phyloP scores from a whole-genome alignment of 2,797 vertebrate genomes.

The Brachyrhaphis roseni region DNA sequence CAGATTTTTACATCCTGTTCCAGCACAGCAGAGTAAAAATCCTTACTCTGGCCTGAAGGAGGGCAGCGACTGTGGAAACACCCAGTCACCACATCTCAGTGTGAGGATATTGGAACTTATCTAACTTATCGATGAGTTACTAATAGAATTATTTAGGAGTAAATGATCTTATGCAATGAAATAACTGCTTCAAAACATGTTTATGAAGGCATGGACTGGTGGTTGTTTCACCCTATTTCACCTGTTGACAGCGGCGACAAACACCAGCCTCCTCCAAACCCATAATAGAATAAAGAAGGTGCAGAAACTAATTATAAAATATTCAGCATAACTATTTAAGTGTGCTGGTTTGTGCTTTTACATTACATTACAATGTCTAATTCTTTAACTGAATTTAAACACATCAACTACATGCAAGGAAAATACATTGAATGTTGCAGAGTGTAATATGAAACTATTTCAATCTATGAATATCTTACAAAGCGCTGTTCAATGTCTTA shows the following conservation, averaged over 20 bases:
- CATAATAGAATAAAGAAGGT: background rate
- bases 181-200: background rate
- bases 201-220: background rate
- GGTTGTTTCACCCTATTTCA: background rate
- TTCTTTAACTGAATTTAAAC: background rate
- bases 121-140: slow-evolving; percentile 59
- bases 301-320: slow-evolving; percentile 1
- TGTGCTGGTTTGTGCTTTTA: slow-evolving; percentile 1
- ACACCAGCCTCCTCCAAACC: background rate
- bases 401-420: background rate
- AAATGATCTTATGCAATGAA: background rate
- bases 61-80: slow-evolving; percentile 75
- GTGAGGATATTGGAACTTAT: slow-evolving; percentile 49
- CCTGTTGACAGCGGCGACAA: background rate
- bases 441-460: background rate
- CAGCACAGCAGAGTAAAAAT: slow-evolving; percentile 51
- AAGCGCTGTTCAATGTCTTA: background rate
- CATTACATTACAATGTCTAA: background rate
- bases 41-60: slow-evolving; percentile 67
- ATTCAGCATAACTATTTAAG: slow-evolving; percentile 17
- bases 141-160: slow-evolving; percentile 21
- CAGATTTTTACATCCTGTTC: slow-evolving; percentile 44
- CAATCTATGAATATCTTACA: background rate
- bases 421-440: background rate
- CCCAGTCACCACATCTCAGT: slow-evolving; percentile 81